Base-by-base conservation (phyloP, 1,140 invertebrate species). In the Aphelinus certus region DNA sequence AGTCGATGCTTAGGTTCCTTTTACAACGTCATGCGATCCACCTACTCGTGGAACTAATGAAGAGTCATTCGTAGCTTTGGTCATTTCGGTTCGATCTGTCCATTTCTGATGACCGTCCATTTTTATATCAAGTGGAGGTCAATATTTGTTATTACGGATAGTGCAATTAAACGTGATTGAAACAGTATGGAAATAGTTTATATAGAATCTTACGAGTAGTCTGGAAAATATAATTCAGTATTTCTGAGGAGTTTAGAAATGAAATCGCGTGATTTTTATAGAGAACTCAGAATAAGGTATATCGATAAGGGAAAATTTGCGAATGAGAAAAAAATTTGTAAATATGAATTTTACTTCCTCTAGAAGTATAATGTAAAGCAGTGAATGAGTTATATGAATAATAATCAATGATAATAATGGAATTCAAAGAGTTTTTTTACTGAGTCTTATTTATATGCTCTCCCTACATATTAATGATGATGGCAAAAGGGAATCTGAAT, bases 331-430 rank as follows among this genome's bases (percentile, higher is more conserved):
- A 2, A 56, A 55, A 9, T 63, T 64, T 72, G 70, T 72, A 72
- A 64, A 72, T 72, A 72, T 57, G n/a, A 62, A 56, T 62, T 63
- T 72, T 47, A 65, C 26, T 46, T 51, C 65, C 62, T 61, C 70
- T 65, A 64, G 57, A 3, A 53, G 58, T 47, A 9, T 43, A 7
- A 56, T 74, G 72, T 74, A 74, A 74, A 63, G 42, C 65, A 2
- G 48, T 68, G 9, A 53, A 74, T 3, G 48, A 62, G 63, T 67
- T 55, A 68, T 67, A 26, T 26, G 42, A 74, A 74, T 74, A 74
- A 74, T 69, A 62, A 74, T 56, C n/a, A 5, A 55, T 45, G 63
- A n/a, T 55, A 55, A 10, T 5, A 60, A 47, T 57, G 1, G 58
- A 69, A 2, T 45, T 0, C 10, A 26, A 26, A 26, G 26, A 26